Conservation (phyloP, 1,140 invertebrate species). For the Lepidostoma basale region DNA sequence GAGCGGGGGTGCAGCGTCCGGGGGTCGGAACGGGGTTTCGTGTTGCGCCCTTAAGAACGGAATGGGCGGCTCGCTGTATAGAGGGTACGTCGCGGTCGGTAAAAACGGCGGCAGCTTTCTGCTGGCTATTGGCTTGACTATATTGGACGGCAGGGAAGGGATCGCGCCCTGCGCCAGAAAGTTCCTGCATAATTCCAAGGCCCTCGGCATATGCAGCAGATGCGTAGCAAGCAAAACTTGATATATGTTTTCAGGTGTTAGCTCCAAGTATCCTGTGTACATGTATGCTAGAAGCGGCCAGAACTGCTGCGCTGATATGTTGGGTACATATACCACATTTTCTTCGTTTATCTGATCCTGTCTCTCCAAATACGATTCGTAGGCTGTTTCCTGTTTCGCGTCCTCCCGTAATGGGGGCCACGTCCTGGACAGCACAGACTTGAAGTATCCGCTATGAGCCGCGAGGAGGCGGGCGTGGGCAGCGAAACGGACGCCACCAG, state of each 20-base stretch:
- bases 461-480: slow-evolving; percentile 71
- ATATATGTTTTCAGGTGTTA: slow-evolving; percentile 75
- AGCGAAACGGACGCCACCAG: slow-evolving; percentile 66
- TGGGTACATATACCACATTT: slow-evolving; percentile 59
- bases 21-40: slow-evolving; percentile 14
- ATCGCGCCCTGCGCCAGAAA: slow-evolving; percentile 45
- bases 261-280: slow-evolving; percentile 76
- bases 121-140: slow-evolving; percentile 48
- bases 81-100: slow-evolving; percentile 44
- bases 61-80: slow-evolving; percentile 48
- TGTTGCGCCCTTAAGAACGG: slow-evolving; percentile 50
- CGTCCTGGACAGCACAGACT: slow-evolving; percentile 53
- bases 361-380: slow-evolving; percentile 2
- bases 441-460: slow-evolving; percentile 74
- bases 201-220: slow-evolving; percentile 76
- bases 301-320: slow-evolving; percentile 71
- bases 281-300: slow-evolving; percentile 75
- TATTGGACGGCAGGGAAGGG: slow-evolving; percentile 53
- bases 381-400: not conserved
- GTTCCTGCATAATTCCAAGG: slow-evolving; percentile 68
- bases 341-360: slow-evolving; percentile 50
- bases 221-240: slow-evolving; percentile 75
- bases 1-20: not conserved
- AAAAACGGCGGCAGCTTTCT: slow-evolving; percentile 45
- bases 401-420: not conserved